A percentile compares a stretch with the other conserved stretches of the same genome.
Conservation (phyloP, 2,797 vertebrate species). For the Tragelaphus eurycerus region DNA sequence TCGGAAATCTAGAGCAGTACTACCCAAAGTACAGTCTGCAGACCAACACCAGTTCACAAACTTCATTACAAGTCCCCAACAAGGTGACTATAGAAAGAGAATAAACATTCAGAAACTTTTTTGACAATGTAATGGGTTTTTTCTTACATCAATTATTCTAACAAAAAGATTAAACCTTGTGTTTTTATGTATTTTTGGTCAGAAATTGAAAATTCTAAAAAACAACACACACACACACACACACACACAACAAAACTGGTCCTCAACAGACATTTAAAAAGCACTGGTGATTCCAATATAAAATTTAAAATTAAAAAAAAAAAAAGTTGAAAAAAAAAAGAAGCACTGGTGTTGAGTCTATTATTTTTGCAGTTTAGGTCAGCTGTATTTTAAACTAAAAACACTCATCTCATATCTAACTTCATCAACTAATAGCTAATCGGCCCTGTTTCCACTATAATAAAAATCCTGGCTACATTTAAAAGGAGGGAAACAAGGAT, state of each 20-base stretch:
- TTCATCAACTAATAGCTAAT: background rate
- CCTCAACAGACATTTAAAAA: background rate
- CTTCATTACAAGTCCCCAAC: background rate
- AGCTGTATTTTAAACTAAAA: background rate
- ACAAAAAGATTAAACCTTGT: background rate
- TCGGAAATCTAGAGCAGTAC: background rate
- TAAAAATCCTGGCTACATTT: background rate
- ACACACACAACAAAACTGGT: background rate
- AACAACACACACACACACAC: background rate
- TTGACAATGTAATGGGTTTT: background rate
- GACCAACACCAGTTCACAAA: background rate
- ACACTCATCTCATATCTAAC: background rate
- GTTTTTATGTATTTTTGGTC: background rate
- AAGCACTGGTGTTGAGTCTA: background rate
- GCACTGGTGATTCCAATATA: background rate
- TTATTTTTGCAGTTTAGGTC: background rate
- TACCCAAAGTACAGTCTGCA: background rate
- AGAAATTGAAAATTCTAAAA: background rate
- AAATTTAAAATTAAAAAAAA: background rate
- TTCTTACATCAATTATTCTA: background rate
- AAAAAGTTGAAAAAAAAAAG: background rate
- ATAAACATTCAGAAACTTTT: background rate
- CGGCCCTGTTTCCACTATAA: background rate
- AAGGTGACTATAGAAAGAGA: background rate
- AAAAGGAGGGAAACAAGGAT: background rate